Evolutionary conservation across 2,797 vertebrate species (phyloP).

Genomic region (Argya squamiceps): DNA sequence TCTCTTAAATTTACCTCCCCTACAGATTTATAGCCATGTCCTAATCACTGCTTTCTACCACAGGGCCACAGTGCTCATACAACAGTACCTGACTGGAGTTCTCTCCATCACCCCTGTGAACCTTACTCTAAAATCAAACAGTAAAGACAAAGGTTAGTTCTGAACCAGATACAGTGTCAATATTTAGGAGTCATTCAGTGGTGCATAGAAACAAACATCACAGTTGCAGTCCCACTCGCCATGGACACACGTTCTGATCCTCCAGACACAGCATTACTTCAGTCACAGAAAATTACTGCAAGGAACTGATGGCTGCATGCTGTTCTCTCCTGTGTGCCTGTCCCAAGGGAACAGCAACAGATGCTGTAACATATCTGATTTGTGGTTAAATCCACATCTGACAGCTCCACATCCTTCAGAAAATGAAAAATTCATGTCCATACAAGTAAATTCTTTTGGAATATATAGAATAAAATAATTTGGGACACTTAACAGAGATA

Average conservation of each 20-base stretch:
- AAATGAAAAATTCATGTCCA: background rate
- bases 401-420: background rate
- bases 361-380: background rate
- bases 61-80: background rate
- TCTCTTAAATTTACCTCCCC: background rate
- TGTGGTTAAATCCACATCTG: background rate
- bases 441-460: background rate
- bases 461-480: background rate
- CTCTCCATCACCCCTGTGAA: background rate
- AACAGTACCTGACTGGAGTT: background rate
- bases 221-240: background rate
- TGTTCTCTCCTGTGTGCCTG: background rate
- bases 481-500: background rate
- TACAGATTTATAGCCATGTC: background rate
- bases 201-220: background rate
- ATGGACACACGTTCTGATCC: fast-evolving
- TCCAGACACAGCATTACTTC: background rate
- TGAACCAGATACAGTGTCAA: background rate
- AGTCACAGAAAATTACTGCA: background rate
- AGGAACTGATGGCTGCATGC: background rate
- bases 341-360: background rate
- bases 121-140: background rate
- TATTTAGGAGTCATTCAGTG: background rate
- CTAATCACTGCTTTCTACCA: background rate
- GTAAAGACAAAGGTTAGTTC: background rate